A percentile compares a stretch with the other conserved stretches of the same genome.
These are phyloP conservation scores for Saxidomus purpurata DNA, from an alignment of 1,140 invertebrate species.

Conservation along the genomic window DNA sequence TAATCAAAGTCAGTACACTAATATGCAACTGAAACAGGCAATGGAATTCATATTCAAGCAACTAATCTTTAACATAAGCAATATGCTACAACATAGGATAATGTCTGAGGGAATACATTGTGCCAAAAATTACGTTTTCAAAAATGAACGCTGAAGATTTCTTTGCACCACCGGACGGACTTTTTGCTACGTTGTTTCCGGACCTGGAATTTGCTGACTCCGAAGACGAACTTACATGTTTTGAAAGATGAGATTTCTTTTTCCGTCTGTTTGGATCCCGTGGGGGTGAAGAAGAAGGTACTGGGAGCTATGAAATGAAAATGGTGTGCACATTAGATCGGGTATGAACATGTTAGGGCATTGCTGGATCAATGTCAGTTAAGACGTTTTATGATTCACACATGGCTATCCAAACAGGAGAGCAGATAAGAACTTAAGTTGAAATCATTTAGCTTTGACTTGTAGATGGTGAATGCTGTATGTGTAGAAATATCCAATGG, in stretches of 20 bases:
- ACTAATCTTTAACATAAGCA: no score
- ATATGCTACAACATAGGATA: not conserved
- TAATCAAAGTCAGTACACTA: no score
- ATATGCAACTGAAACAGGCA: not conserved
- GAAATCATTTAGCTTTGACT: no score
- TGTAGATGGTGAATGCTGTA: no score
- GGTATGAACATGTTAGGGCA: not conserved
- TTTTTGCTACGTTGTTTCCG: slow-evolving; percentile 6
- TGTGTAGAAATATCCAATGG: no score
- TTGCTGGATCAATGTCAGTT: not conserved
- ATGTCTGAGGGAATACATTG: not conserved
- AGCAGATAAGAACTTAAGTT: no score
- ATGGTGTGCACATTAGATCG: not conserved
- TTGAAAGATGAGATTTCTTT: slow-evolving; percentile 56
- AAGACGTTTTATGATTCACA: no score
- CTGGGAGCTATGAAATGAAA: slow-evolving; percentile 36
- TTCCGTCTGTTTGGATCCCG: slow-evolving; percentile 38
- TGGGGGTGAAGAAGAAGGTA: slow-evolving; percentile 43
- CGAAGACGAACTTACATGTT: slow-evolving; percentile 64
- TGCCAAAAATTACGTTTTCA: slow-evolving; percentile 63
- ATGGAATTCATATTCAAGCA: not conserved
- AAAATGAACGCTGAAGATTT: slow-evolving; percentile 61
- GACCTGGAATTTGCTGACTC: slow-evolving; percentile 1
- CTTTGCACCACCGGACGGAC: slow-evolving; percentile 33
- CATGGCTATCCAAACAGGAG: no score